These are phyloP conservation scores for Leptodactylus fuscus DNA, from an alignment of 2,113 vertebrate genomes.

Conservation along the genomic window DNA sequence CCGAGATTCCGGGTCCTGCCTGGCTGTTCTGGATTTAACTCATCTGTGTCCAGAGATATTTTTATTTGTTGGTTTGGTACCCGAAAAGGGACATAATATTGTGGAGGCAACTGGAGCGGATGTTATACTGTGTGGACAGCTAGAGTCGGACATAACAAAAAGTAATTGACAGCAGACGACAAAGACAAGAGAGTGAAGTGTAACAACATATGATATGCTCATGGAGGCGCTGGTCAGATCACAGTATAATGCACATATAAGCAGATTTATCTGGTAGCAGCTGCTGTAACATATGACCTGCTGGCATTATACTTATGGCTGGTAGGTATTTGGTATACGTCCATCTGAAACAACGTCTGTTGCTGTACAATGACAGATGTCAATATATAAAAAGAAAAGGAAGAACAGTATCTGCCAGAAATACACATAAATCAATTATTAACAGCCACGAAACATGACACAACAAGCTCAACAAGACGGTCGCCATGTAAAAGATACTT, in stretches of 20 bases:
- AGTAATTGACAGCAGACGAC: neutral
- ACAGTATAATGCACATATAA: neutral
- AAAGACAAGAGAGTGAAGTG: neutral
- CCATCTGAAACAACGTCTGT: slow-evolving; percentile 11
- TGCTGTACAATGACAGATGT: slow-evolving; percentile 44
- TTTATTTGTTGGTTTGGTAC: too few species aligned
- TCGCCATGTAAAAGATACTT: neutral
- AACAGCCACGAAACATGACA: neutral
- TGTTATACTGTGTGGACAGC: too few species aligned
- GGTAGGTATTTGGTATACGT: slow-evolving; percentile 3
- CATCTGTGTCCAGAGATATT: too few species aligned
- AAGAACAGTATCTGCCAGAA: neutral
- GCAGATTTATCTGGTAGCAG: slow-evolving; percentile 22
- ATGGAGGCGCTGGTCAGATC: neutral
- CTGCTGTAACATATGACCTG: slow-evolving; percentile 41
- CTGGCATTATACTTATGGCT: neutral
- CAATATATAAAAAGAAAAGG: neutral
- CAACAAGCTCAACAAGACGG: neutral
- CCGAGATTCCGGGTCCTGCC: too few species aligned
- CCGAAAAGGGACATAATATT: too few species aligned
- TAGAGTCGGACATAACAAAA: too few species aligned
- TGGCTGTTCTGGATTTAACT: too few species aligned
- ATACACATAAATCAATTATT: slow-evolving; percentile 15
- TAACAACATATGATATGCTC: neutral
- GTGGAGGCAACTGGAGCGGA: too few species aligned